Percentiles rank a stretch among this genome's conserved stretches.
phyloP scores from a whole-genome alignment of 1,140 invertebrate species.

The Drosophila tsacasi region DNA sequence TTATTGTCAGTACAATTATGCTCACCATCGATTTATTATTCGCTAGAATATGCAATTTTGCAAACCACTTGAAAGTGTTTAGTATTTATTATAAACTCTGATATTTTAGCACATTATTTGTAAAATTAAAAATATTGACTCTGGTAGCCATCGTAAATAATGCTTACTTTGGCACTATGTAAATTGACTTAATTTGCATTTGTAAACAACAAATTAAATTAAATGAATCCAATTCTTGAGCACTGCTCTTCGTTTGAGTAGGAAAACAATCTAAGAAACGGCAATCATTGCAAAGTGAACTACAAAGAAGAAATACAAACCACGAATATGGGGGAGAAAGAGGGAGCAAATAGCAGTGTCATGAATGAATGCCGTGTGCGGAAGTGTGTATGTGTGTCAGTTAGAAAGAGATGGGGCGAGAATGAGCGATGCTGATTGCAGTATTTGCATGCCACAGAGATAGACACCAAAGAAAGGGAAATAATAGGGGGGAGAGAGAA shows the following conservation, averaged over 20 bases:
- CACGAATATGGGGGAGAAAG: conserved; percentile 11
- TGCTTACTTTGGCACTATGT: neutral
- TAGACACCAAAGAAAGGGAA: conserved; percentile 3
- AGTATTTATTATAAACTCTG: neutral
- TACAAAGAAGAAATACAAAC: conserved; percentile 9
- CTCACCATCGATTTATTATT: too few relatives aligned
- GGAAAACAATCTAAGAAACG: conserved; percentile 14
- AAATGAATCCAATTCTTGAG: neutral
- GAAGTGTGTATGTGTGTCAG: conserved; percentile 63
- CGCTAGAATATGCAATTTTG: neutral
- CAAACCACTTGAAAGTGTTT: neutral
- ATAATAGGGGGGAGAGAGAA: neutral
- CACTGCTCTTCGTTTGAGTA: neutral
- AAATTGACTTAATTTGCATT: conserved; percentile 12
- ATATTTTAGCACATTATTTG: conserved; percentile 2
- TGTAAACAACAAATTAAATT: conserved; percentile 17
- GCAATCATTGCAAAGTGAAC: conserved; percentile 16
- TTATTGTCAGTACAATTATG: too few relatives aligned
- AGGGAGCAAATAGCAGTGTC: conserved; percentile 44
- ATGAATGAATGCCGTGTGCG: conserved; percentile 71
- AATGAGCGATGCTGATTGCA: conserved; percentile 38
- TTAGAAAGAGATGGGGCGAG: conserved; percentile 27
- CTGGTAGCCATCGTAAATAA: neutral
- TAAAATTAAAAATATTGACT: conserved; percentile 7
- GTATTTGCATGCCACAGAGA: conserved; percentile 39